These are phyloP conservation scores for Carterocephalus palaemon DNA, from an alignment of 2,888 invertebrate species.

Conservation along the genomic window DNA sequence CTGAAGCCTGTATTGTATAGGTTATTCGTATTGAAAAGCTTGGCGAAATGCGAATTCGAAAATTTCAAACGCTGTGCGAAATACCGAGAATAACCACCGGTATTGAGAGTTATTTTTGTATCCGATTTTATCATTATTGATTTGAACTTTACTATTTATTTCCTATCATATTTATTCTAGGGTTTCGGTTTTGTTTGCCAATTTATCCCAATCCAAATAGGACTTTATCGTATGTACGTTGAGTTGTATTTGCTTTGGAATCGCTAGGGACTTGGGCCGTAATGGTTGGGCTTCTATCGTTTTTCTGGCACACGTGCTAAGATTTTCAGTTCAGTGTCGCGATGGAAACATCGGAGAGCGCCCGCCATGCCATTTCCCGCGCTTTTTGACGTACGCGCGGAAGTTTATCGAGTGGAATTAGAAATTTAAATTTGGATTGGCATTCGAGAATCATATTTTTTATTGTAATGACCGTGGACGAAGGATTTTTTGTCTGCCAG, in stretches of 20 bases:
- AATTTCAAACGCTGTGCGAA: conserved; percentile 42
- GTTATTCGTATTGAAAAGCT: conserved; percentile 39
- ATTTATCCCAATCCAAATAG: conserved; percentile 18
- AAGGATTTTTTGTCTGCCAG: conserved; percentile 28
- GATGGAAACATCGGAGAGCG: conserved; percentile 48
- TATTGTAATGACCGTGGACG: conserved; percentile 28
- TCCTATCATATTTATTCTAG: conserved; percentile 1
- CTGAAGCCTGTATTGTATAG: conserved; percentile 12
- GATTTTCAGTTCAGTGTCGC: conserved; percentile 64
- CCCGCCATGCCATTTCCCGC: conserved; percentile 40
- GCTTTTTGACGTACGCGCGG: conserved; percentile 35
- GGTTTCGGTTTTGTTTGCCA: conserved; percentile 25
- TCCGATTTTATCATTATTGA: conserved; percentile 10
- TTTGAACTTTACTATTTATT: conserved; percentile 18
- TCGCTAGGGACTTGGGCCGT: conserved; percentile 27
- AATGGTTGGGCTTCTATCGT: conserved; percentile 24
- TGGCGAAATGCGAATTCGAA: conserved; percentile 40
- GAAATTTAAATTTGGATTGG: conserved; percentile 36
- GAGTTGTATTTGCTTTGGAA: conserved; percentile 22
- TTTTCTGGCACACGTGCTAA: conserved; percentile 57
- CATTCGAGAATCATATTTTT: conserved; percentile 31
- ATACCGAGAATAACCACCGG: conserved; percentile 34
- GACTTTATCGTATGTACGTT: conserved; percentile 10
- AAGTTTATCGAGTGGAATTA: conserved; percentile 36
- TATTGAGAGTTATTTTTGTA: conserved; percentile 4